A percentile compares a stretch with the other conserved stretches of the same genome.
phyloP scores from a whole-genome alignment of 1,140 invertebrate genomes.

The Leptoteleia sp. region DNA sequence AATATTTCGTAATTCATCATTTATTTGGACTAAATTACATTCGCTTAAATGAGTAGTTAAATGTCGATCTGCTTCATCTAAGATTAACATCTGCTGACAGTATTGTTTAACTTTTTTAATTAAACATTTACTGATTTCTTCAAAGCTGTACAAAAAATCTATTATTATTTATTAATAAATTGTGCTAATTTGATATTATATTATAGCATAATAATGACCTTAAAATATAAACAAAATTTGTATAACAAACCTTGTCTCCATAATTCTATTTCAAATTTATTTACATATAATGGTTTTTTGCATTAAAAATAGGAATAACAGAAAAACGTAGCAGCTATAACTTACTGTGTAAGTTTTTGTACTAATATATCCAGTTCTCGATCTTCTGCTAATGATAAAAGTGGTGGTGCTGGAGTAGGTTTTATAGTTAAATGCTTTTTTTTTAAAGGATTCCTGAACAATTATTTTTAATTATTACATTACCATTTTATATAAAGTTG shows the following conservation, averaged over 20 bases:
- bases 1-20: constrained; percentile 75
- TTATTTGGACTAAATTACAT: constrained; percentile 73
- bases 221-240: too few species aligned
- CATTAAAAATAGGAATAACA: too few species aligned
- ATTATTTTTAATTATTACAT: too few species aligned
- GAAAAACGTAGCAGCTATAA: too few species aligned
- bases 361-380: constrained; percentile 74
- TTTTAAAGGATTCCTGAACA: constrained; percentile 63
- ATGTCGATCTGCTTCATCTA: constrained; percentile 75
- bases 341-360: constrained; percentile 76
- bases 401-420: constrained; percentile 73
- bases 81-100: constrained; percentile 68
- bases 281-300: too few species aligned
- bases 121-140: constrained; percentile 74
- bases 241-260: too few species aligned
- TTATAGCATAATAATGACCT: too few species aligned
- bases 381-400: constrained; percentile 73
- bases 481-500: too few species aligned
- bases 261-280: too few species aligned
- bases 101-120: constrained; percentile 79
- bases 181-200: too few species aligned
- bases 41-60: constrained; percentile 75
- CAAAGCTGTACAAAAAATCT: constrained; percentile 68
- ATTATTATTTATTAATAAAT: constrained; percentile 11
- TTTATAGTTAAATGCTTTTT: constrained; percentile 72